A percentile compares a stretch with the other conserved stretches of the same genome.
These are phyloP conservation scores for Nasonovia ribisnigri DNA, from an alignment of 2,888 invertebrate genomes.

Conservation along the genomic window DNA sequence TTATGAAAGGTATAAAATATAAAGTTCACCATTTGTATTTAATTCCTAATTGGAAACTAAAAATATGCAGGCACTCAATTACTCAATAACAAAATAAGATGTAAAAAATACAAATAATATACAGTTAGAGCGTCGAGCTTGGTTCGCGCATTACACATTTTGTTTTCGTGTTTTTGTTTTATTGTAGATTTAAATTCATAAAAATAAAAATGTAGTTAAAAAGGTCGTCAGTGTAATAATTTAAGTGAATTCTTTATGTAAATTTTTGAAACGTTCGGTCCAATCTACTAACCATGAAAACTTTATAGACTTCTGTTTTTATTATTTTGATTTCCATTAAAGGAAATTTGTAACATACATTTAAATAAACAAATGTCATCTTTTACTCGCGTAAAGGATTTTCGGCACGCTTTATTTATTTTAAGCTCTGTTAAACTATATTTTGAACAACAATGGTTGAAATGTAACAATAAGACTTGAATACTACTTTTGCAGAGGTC, in stretches of 20 bases:
- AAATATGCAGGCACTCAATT: background rate
- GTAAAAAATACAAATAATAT: background rate
- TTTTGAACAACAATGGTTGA: conserved; percentile 32
- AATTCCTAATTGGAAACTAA: background rate
- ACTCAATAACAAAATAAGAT: background rate
- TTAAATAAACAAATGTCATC: conserved; percentile 34
- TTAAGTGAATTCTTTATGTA: background rate
- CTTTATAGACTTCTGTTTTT: background rate
- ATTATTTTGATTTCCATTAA: conserved; percentile 32
- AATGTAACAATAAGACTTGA: background rate
- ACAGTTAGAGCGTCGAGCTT: background rate
- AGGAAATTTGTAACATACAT: background rate
- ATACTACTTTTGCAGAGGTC: background rate
- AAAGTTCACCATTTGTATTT: background rate
- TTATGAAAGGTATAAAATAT: background rate
- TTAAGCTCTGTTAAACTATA: conserved; percentile 28
- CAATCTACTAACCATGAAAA: background rate
- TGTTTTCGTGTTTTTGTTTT: background rate
- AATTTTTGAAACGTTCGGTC: background rate
- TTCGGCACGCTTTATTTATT: background rate
- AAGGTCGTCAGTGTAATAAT: background rate
- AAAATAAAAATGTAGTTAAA: background rate
- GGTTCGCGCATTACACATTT: background rate
- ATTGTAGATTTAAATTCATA: background rate
- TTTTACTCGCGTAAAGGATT: background rate